Evolutionary conservation across 2,113 vertebrate species (phyloP).

Genomic region (Platichthys flesus): DNA sequence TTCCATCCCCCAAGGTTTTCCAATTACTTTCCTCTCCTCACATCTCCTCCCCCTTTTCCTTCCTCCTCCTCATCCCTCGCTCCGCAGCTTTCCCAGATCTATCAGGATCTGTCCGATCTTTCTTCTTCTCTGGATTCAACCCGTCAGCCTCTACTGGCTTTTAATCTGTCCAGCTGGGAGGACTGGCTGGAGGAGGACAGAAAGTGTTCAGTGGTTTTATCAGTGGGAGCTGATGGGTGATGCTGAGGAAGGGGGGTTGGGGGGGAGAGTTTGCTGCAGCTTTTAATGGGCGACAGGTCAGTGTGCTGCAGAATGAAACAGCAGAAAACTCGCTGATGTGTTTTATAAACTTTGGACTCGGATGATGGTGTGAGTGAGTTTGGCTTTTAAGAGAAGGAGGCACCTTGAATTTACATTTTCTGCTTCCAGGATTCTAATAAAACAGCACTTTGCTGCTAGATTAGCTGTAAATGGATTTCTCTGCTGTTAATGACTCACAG

Average conservation of each 20-base stretch:
- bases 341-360: conserved; percentile 13
- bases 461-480: conserved; percentile 49
- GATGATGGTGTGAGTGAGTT: conserved; percentile 26
- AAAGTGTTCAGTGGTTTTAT: conserved; percentile 8
- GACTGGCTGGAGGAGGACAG: conserved; percentile 9
- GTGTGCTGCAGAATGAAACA: conserved; percentile 21
- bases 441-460: conserved; percentile 52
- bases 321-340: conserved; percentile 14
- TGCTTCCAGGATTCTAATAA: conserved; percentile 28
- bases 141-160: conserved; percentile 46
- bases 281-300: conserved; percentile 23
- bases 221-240: conserved; percentile 17
- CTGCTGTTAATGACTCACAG: conserved; percentile 49
- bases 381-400: conserved; percentile 12
- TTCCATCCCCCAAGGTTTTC: neutral
- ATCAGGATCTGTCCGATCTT: conserved; percentile 57
- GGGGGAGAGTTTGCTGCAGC: neutral
- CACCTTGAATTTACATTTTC: conserved; percentile 35
- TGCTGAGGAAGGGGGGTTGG: neutral
- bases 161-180: conserved; percentile 48
- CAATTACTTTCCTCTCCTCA: neutral
- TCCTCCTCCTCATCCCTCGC: conserved; percentile 3
- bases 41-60: neutral
- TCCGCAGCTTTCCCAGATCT: conserved; percentile 43
- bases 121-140: conserved; percentile 48